Evolutionary conservation across 2,888 invertebrate species (phyloP).

Genomic region (Auanema freiburgensis): DNA sequence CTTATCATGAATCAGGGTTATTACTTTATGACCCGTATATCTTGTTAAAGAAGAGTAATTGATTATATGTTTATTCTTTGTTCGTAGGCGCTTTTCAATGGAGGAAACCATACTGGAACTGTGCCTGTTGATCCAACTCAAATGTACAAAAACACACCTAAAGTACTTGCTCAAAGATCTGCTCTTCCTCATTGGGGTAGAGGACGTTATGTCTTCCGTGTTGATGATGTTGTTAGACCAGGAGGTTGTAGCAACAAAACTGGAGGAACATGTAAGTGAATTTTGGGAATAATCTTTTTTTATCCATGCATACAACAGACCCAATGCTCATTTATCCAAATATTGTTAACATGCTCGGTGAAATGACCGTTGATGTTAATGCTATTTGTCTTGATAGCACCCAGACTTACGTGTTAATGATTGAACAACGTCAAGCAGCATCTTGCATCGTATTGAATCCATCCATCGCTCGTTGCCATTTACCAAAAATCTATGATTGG

Average conservation of each 20-base stretch:
- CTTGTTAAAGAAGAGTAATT: too few species aligned
- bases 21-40: too few species aligned
- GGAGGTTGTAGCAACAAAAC: slow-evolving; percentile 76
- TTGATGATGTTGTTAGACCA: slow-evolving; percentile 89
- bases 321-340: slow-evolving; percentile 73
- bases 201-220: slow-evolving; percentile 89
- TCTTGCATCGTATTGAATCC: slow-evolving; percentile 59
- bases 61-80: too few species aligned
- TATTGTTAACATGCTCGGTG: slow-evolving; percentile 95
- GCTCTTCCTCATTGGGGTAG: slow-evolving; percentile 62
- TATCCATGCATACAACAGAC: slow-evolving; percentile 30
- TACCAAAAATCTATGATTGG: slow-evolving; percentile 63
- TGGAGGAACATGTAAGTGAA: slow-evolving; percentile 63
- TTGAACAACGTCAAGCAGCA: slow-evolving; percentile 58
- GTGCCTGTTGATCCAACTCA: slow-evolving; percentile 63
- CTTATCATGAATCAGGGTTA: too few species aligned
- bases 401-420: slow-evolving; percentile 62
- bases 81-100: slow-evolving; percentile 64
- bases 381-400: slow-evolving; percentile 83
- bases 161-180: slow-evolving; percentile 59
- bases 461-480: slow-evolving; percentile 59
- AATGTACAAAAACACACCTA: slow-evolving; percentile 61
- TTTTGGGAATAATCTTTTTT: too few species aligned
- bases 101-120: slow-evolving; percentile 63
- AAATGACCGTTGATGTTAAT: slow-evolving; percentile 91